These are phyloP conservation scores for Acheta domesticus DNA, from an alignment of 2,888 invertebrate species.

Conservation along the genomic window DNA sequence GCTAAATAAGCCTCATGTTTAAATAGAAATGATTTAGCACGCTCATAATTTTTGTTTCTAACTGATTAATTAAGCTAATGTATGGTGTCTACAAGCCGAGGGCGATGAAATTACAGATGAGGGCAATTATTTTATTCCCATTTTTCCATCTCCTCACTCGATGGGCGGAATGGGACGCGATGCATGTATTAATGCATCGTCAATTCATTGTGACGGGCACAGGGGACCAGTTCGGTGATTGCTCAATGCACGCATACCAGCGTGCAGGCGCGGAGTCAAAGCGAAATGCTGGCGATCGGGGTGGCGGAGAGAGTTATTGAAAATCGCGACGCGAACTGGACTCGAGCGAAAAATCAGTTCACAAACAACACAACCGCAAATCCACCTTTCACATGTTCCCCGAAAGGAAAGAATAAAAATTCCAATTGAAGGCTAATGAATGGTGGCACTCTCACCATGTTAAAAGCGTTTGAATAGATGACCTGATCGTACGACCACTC, in stretches of 20 bases:
- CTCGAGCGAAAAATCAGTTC: neutral
- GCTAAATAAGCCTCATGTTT: no score
- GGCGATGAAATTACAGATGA: neutral
- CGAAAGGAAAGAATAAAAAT: neutral
- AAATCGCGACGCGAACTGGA: neutral
- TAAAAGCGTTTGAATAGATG: no score
- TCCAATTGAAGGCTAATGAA: neutral
- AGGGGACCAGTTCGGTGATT: neutral
- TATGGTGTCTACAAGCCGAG: neutral
- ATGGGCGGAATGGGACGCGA: neutral
- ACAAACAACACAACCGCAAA: constrained; percentile 5
- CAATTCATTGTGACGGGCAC: constrained; percentile 6
- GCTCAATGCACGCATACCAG: neutral
- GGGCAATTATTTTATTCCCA: neutral
- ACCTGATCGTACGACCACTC: no score
- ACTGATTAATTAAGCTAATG: neutral
- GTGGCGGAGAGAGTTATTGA: neutral
- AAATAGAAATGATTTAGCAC: no score
- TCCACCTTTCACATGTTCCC: neutral
- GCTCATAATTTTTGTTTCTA: neutral
- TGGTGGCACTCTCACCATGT: no score
- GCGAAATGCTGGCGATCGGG: neutral
- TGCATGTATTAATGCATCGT: neutral
- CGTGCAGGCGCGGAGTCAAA: neutral
- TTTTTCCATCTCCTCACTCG: neutral